Evolutionary conservation across 2,113 vertebrate genomes (phyloP).

Genomic region (Cyanistes caeruleus): DNA sequence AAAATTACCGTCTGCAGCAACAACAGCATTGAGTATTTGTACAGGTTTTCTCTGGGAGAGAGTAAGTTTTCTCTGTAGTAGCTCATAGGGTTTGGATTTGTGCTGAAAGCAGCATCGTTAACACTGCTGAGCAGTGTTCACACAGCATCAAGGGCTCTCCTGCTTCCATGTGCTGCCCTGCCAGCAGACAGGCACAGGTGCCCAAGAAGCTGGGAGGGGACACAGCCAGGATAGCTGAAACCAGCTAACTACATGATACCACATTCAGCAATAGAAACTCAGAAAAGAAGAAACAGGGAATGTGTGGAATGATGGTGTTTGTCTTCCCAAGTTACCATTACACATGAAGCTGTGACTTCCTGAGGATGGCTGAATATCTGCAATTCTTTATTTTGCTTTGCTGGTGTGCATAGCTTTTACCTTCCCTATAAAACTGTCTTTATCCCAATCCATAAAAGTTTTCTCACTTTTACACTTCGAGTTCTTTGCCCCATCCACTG

Average conservation of each 20-base stretch:
- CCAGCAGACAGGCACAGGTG: background rate
- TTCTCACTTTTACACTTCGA: background rate
- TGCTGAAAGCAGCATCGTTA: background rate
- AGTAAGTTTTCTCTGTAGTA: background rate
- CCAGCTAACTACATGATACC: background rate
- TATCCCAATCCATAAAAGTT: background rate
- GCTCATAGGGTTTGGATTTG: background rate
- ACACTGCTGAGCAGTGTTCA: background rate
- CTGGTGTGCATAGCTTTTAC: accelerated
- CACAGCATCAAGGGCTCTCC: background rate
- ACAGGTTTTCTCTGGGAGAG: background rate
- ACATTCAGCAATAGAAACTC: background rate
- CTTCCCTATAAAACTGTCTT: background rate
- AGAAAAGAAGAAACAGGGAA: background rate
- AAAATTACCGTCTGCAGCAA: background rate
- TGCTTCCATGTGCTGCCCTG: background rate
- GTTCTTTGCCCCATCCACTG: background rate
- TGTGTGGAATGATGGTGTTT: accelerated
- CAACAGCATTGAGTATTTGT: background rate
- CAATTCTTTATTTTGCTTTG: background rate
- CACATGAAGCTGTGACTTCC: accelerated
- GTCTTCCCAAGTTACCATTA: accelerated
- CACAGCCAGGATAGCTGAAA: background rate
- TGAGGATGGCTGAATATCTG: background rate
- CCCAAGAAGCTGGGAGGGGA: background rate